Base-by-base conservation (phyloP, 2,888 invertebrate genomes). In the Invenusta paracnida region DNA sequence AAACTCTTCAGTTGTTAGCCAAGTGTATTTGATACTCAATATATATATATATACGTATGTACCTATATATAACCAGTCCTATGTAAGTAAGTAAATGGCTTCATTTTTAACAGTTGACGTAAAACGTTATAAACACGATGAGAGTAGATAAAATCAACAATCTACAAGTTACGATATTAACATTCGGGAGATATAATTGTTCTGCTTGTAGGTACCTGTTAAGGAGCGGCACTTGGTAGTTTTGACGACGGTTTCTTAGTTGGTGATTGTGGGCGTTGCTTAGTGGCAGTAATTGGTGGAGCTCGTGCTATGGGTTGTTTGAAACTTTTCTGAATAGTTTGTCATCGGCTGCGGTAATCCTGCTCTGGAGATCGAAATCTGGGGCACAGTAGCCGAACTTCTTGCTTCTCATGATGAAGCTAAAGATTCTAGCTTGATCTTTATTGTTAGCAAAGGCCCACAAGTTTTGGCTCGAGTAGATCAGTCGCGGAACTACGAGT, bases 141-240 rank as follows among this genome's bases (percentile, higher is more conserved):
- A n/a, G n/a, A n/a, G n/a, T n/a, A n/a, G n/a, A n/a, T n/a, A n/a
- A n/a, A n/a, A n/a, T n/a, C n/a, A n/a, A n/a, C n/a, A n/a, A n/a
- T n/a, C n/a, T n/a, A n/a, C n/a, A n/a, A 5, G 88, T 82, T 25
- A 87, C 87, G 17, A 48, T 48, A 48, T 48, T 48, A 48, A 48
- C 48, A 48, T 48, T 5, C 48, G 5, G 5, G 48, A 11, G 48
- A 48, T 17, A 48, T 48, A 48, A 48, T 48, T 48, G 11, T 48
- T 48, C 17, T 48, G 48, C 11, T 48, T 48, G n/a, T n/a, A n/a
- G n/a, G 48, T 48, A 48, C 48, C 48, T 17, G 48, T 48, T 48
- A 17, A 48, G 48, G 5, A 48, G 48, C 17, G 48, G 48, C 17
- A 48, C 48, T 48, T 48, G 48, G 48, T 11, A 48, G 48, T 48